A percentile compares a stretch with the other conserved stretches of the same genome.
Conservation (phyloP, 2,113 vertebrate genomes). For the Ranitomeya variabilis region DNA sequence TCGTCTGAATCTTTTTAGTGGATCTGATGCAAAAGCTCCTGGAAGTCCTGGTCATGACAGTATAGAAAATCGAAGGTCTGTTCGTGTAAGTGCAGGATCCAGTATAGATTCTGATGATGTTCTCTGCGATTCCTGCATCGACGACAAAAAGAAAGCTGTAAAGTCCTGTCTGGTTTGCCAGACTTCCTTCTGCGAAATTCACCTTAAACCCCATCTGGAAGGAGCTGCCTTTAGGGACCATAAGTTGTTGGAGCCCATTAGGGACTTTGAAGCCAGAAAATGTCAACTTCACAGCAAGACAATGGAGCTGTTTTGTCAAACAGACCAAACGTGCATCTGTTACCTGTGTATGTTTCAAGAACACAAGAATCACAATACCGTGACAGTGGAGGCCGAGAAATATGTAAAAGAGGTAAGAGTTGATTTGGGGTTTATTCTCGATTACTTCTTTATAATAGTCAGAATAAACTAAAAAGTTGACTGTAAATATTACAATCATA, state of each 20-base stretch:
- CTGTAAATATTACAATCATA: background rate
- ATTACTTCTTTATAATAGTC: background rate
- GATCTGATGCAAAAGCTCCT: background rate
- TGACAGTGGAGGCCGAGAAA: constrained; percentile 82
- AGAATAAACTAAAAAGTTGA: background rate
- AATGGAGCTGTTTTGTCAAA: constrained; percentile 90
- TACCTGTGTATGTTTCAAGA: constrained; percentile 88
- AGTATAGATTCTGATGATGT: constrained; percentile 74
- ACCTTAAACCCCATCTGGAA: constrained; percentile 90
- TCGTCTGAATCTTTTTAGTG: constrained; percentile 7
- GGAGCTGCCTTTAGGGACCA: constrained; percentile 92
- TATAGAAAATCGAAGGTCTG: constrained; percentile 26
- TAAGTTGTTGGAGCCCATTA: constrained; percentile 86
- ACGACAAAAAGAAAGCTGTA: constrained; percentile 85
- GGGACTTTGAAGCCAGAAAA: constrained; percentile 82
- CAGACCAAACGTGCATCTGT: constrained; percentile 86
- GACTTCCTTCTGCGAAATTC: constrained; percentile 91
- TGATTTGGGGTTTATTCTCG: constrained; percentile 51
- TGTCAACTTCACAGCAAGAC: constrained; percentile 84
- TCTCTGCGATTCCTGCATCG: constrained; percentile 90
- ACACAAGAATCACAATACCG: constrained; percentile 83
- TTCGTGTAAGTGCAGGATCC: constrained; percentile 60
- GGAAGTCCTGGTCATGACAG: constrained; percentile 12
- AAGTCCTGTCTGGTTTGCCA: constrained; percentile 94
- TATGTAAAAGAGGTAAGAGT: constrained; percentile 79